Evolutionary conservation across 1,140 invertebrate genomes (phyloP), one percentile per base, ranked within the genome.

Genomic region (Caenorhabditis tropicalis): DNA sequence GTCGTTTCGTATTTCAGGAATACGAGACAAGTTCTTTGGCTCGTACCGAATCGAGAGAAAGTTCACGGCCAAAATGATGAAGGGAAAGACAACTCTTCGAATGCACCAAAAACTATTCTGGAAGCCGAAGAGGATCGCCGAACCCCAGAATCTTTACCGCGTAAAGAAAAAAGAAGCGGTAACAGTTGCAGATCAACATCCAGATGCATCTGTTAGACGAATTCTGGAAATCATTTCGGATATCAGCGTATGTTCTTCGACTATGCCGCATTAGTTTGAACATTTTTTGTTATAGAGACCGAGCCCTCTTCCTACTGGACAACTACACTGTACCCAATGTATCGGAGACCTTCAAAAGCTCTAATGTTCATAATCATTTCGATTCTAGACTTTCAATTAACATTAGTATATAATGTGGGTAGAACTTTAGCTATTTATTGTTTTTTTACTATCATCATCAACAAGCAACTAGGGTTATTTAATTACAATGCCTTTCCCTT

Each of bases 301-400:
- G 0, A 70, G 43, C 9, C 21, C 48, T 15, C 21, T 46, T 39
- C 46, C 83, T 0, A 19, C 83, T 29, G 79, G 65, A 7, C 36
- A 84, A 24, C 65, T 84, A 4, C 83, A 84, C 49, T 84, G 83
- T 81, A 80, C 58, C 16, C 83, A 84, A 39, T 84, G 83, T 27
- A 84, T 84, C 21, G 83, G 83, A 39, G 79, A 84, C 46, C 74
- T 84, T 65, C 49, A 84, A 58, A 48, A 58, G 19, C 48, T 84
- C 31, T 84, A 46, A 46, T 74, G 65, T 74, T 29, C 65, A 74
- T 74, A 74, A 74, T 65, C 9, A 33, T 36, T 74, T 21, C 43
- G 24, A 10, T 43, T 74, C 6, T n/a, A 24, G 33, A 39, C n/a
- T 36, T 19, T 74, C 10, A 56, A 21, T 56, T n/a, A n/a, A 21